Conservation (phyloP, 1,140 invertebrate genomes). For the Sinonovacula constricta region DNA sequence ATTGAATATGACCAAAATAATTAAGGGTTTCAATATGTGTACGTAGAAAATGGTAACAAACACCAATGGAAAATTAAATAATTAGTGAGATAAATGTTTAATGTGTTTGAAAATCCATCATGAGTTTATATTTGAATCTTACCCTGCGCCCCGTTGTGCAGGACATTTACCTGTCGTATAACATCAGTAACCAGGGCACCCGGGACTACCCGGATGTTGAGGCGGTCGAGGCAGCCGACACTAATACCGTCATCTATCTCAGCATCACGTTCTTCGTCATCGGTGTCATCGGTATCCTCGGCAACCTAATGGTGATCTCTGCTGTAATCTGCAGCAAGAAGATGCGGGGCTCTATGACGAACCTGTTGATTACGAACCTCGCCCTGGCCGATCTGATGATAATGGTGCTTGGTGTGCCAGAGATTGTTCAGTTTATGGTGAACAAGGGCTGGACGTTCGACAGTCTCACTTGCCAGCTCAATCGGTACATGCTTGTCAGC, state of each 20-base stretch:
- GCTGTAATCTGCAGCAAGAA: constrained; percentile 73
- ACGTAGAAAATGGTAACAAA: too few species aligned
- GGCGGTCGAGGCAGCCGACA: constrained; percentile 12
- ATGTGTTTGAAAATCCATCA: too few species aligned
- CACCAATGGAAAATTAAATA: too few species aligned
- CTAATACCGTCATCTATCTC: constrained; percentile 34
- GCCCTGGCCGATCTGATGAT: constrained; percentile 77
- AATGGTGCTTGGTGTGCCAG: constrained; percentile 76
- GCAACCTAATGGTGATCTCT: constrained; percentile 77
- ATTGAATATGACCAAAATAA: too few species aligned
- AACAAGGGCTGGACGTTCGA: constrained; percentile 77
- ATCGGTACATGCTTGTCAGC: constrained; percentile 73
- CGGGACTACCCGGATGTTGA: neutral
- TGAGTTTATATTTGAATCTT: too few species aligned
- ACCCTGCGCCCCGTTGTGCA: too few species aligned
- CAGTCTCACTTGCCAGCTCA: constrained; percentile 64
- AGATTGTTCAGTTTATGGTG: constrained; percentile 77
- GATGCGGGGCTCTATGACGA: constrained; percentile 76
- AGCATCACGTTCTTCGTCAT: constrained; percentile 66
- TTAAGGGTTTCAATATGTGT: too few species aligned
- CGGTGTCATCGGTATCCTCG: constrained; percentile 69
- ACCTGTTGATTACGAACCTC: constrained; percentile 78
- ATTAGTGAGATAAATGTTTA: too few species aligned
- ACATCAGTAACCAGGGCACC: too few species aligned
- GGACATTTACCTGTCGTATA: too few species aligned